These are phyloP conservation scores for Gymnocypris eckloni DNA, from an alignment of 2,797 vertebrate genomes.

Conservation along the genomic window DNA sequence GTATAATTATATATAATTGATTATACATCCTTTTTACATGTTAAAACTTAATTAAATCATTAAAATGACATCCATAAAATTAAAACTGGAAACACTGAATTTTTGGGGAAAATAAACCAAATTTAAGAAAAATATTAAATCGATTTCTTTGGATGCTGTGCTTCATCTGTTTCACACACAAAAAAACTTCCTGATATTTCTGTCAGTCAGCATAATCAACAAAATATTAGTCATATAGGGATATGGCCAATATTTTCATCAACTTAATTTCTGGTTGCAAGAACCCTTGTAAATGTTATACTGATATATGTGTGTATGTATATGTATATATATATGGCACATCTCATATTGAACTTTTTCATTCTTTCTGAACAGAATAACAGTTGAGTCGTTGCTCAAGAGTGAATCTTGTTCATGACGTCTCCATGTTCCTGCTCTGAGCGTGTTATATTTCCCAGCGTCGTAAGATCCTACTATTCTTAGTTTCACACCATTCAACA, in stretches of 20 bases:
- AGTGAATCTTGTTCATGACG: background rate
- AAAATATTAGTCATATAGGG: background rate
- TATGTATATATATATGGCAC: too few species aligned
- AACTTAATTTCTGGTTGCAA: background rate
- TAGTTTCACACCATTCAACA: slow-evolving; percentile 64
- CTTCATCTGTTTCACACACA: background rate
- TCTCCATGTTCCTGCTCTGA: background rate
- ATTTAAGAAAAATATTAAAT: background rate
- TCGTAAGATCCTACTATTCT: slow-evolving; percentile 24
- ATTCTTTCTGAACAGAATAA: background rate
- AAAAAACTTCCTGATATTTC: background rate
- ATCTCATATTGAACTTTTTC: background rate
- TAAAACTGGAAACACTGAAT: too few species aligned
- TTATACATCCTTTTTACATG: too few species aligned
- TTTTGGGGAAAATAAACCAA: background rate
- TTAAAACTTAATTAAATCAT: too few species aligned
- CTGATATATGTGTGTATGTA: too few species aligned
- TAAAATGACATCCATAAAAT: too few species aligned
- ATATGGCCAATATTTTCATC: background rate
- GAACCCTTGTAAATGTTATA: background rate
- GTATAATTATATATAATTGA: too few species aligned
- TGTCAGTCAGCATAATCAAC: background rate
- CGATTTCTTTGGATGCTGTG: background rate
- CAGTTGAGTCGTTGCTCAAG: too few species aligned
- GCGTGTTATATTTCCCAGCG: background rate